Evolutionary conservation across 2,113 vertebrate genomes (phyloP), one percentile per base, ranked within the genome.

Genomic region (Mesembrinibis cayennensis): DNA sequence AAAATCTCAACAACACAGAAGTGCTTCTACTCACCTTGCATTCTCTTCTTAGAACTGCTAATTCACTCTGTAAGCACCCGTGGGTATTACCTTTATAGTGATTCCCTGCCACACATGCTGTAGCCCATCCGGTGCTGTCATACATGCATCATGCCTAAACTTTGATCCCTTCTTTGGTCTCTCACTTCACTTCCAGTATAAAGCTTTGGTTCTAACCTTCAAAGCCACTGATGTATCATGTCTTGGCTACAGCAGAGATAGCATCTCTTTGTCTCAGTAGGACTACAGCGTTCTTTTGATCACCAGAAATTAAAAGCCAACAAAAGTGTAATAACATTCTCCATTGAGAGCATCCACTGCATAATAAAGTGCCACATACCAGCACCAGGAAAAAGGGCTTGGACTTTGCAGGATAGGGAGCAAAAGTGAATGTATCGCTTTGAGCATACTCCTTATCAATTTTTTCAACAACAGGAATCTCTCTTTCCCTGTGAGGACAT

Each of bases 151-250:
- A 20, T 34, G 82, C 45, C 44, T 44, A 49, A 87, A 82, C 89
- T 85, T 91, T 94, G 83, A 92, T 95, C 81, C 81, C 38, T 87
- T 71, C 91, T 96, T 84, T 93, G 65, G 72, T 95, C 36, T 91
- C 90, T 96, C 67, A 42, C 71, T 71, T 90, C 25, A 50, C 71
- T 86, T 70, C n/a, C 53, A 53, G 80, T 38, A 27, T 45, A 79
- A 87, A 56, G 73, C 83, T 87, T 95, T 82, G 73, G 73, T 94
- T 82, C 44, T 82, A 58, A 50, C 66, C 62, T 72, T 97, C 89
- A 97, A 95, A 97, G 94, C 70, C 73, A 87, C 49, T 36, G 21
- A 27, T 27, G 58, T 47, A 65, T 79, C 36, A 10, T 45, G 45
- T 55, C 58, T 82, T 61, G 81, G 73, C 65, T 93, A 50, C 34